A percentile compares a stretch with the other conserved stretches of the same genome.
These are phyloP conservation scores for Podarcis raffonei DNA, from an alignment of 2,113 vertebrate species.

Conservation along the genomic window DNA sequence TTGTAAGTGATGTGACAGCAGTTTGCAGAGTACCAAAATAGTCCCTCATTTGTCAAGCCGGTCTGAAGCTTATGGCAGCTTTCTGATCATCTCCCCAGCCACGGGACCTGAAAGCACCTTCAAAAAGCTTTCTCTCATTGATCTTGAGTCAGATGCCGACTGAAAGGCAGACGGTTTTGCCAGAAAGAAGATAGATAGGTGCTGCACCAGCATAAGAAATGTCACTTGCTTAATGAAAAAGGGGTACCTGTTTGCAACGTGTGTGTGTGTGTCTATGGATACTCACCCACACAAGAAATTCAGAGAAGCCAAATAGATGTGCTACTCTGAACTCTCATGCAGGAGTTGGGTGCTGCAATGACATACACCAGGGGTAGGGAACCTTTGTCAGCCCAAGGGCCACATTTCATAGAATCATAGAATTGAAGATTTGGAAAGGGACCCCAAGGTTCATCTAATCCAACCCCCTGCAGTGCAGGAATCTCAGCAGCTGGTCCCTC, in stretches of 20 bases:
- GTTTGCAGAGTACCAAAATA: conserved; percentile 80
- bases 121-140: conserved; percentile 85
- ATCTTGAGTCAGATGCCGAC: conserved; percentile 83
- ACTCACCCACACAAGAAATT: neutral
- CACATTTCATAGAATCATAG: no score
- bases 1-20: conserved; percentile 87
- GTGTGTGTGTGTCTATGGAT: conserved; percentile 17
- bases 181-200: conserved; percentile 82
- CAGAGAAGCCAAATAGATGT: neutral
- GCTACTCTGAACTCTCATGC: neutral
- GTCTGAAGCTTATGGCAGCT: conserved; percentile 79
- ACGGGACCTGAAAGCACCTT: conserved; percentile 83
- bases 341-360: neutral
- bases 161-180: conserved; percentile 78
- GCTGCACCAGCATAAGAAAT: conserved; percentile 78
- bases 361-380: no score
- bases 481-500: no score
- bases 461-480: no score
- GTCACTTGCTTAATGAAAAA: conserved; percentile 77
- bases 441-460: no score
- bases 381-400: no score
- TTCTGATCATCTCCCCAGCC: conserved; percentile 87
- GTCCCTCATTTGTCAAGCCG: conserved; percentile 84
- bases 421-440: no score
- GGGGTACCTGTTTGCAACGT: conserved; percentile 63